Base-by-base conservation (phyloP, 1,140 invertebrate genomes). In the Gyrodactylus bullatarudis region DNA sequence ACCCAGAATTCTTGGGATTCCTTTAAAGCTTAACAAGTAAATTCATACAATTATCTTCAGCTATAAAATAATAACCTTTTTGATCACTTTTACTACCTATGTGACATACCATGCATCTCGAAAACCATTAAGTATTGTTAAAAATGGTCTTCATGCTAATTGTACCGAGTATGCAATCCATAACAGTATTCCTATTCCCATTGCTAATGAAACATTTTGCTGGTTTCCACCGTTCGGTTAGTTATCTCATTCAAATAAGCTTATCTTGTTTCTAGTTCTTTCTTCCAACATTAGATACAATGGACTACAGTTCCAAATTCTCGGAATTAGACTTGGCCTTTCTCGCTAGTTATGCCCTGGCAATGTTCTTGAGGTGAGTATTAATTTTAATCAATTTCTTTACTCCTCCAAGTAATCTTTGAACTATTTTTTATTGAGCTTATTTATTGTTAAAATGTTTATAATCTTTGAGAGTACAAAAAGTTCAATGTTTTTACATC, bases 321-420 rank as follows among this genome's bases (percentile, higher is more conserved):
- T 91, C 89, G 16, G 84, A 86, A 1, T 80, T 97, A 74, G 92
- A 97, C 78, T 91, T 88, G 0, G 85, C 88, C 1, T 97, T 91
- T 81, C 83, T 96, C 0, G 89, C 94, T 80, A 84, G 87, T 0
- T 97, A 97, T 81, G 91, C 91, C 0, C 82, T 85, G 76, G 87
- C 88, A 71, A 97, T 97, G 91, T 96, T 95, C 81, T 69, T 89
- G 69, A 81, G 87, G 87, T 88, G 78, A n/a, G 26, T 1, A 26
- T 8, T 8, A 2, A 8, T 23, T 72, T 24, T 26, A n/a, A n/a
- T 72, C 16, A 70, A 24, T 70, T 19, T 22, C n/a, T 24, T n/a
- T n/a, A 54, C 8, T n/a, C n/a, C 34, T 16, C 34, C n/a, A 8
- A 54, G 1, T 25, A 70, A 16, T 70, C n/a, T 54, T 54, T 54